These are phyloP conservation scores for Leptobrachium ailaonicum DNA, from an alignment of 2,113 vertebrate genomes.

Conservation along the genomic window DNA sequence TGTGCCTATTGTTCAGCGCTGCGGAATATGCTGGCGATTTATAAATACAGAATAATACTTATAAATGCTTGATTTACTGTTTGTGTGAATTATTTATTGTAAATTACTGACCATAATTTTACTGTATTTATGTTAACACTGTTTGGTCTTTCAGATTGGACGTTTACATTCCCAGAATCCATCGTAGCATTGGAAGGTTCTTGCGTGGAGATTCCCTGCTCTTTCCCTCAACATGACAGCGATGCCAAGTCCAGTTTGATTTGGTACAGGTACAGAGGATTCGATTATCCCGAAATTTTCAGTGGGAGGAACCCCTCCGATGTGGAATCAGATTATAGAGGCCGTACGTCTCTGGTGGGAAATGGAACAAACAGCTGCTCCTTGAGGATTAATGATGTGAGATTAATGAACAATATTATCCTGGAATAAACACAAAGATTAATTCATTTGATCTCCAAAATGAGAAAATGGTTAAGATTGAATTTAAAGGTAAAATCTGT, in stretches of 20 bases:
- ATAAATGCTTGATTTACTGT: too few species aligned
- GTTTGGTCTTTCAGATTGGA: background rate
- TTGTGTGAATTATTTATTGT: too few species aligned
- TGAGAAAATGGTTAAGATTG: background rate
- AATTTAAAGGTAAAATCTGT: background rate
- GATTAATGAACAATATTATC: background rate
- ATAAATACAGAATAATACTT: too few species aligned
- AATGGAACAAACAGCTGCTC: slow-evolving; percentile 13
- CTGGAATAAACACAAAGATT: background rate
- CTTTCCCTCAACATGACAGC: background rate
- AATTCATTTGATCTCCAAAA: background rate
- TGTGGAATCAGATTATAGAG: background rate
- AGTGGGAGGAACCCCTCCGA: background rate
- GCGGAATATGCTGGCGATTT: too few species aligned
- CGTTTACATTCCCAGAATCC: background rate
- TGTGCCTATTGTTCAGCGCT: too few species aligned
- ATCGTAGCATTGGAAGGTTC: slow-evolving; percentile 12
- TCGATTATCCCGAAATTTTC: background rate
- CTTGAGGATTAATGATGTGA: slow-evolving; percentile 17
- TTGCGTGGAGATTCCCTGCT: slow-evolving; percentile 28
- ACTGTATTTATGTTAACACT: background rate
- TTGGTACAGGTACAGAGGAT: background rate
- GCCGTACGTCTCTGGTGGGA: background rate
- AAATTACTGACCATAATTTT: too few species aligned
- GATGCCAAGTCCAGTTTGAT: background rate